Evolutionary conservation across 2,113 vertebrate genomes (phyloP).

Genomic region (Eclectus roratus): DNA sequence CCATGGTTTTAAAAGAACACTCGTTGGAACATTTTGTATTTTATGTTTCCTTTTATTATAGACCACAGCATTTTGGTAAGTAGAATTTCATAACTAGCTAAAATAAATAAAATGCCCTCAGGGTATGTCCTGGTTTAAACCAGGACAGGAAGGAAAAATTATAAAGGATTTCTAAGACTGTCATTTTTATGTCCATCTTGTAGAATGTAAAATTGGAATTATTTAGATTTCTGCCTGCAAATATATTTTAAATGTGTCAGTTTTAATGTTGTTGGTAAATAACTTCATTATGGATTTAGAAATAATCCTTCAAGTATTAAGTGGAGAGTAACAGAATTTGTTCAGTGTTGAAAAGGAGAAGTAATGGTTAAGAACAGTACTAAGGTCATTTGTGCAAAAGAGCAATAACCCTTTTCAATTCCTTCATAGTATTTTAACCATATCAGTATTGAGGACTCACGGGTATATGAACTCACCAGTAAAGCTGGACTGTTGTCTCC

Average conservation of each 20-base stretch:
- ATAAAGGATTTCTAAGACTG: not conserved
- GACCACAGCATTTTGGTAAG: not conserved
- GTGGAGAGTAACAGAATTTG: not conserved
- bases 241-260: too few species aligned
- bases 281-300: not conserved
- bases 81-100: not conserved
- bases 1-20: not conserved
- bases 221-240: not conserved
- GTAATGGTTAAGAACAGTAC: not conserved
- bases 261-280: not conserved
- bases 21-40: not conserved
- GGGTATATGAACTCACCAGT: slow-evolving; percentile 98
- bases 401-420: not conserved
- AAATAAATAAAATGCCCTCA: not conserved
- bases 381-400: not conserved
- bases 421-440: slow-evolving; percentile 97
- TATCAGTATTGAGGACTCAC: slow-evolving; percentile 99
- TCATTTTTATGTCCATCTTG: not conserved
- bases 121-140: not conserved
- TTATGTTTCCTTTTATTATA: not conserved
- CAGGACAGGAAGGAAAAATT: not conserved
- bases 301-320: not conserved
- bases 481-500: slow-evolving; percentile 98
- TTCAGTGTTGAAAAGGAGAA: not conserved
- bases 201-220: not conserved